These are phyloP conservation scores for Leucozona laternaria DNA, from an alignment of 2,888 invertebrate genomes.

Conservation along the genomic window DNA sequence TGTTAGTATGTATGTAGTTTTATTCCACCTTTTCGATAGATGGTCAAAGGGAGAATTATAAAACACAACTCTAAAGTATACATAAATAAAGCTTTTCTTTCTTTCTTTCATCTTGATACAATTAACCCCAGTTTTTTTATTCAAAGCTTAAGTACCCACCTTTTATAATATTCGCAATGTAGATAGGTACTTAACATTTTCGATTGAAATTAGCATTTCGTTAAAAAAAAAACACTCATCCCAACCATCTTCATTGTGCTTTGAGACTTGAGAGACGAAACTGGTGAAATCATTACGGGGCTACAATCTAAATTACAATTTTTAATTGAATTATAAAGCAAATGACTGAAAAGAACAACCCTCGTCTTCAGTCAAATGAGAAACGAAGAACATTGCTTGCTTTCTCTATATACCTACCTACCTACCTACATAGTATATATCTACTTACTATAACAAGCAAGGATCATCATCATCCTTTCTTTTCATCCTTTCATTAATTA, in stretches of 20 bases:
- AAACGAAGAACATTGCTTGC: constrained; percentile 53
- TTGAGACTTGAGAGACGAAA: constrained; percentile 18
- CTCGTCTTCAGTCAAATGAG: constrained; percentile 55
- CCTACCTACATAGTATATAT: neutral
- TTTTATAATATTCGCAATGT: neutral
- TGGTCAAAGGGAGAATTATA: neutral
- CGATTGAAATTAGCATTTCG: constrained; percentile 66
- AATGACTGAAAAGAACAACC: constrained; percentile 60
- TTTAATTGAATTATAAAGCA: constrained; percentile 73
- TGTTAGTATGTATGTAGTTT: no score
- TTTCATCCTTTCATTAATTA: constrained; percentile 75
- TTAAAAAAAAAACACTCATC: constrained; percentile 36
- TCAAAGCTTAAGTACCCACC: constrained; percentile 9
- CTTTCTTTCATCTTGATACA: neutral
- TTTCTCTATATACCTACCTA: neutral
- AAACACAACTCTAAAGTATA: neutral
- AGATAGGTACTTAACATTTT: constrained; percentile 20
- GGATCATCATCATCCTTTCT: constrained; percentile 72
- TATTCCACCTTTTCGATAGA: neutral
- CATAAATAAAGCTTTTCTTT: neutral
- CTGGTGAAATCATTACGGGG: constrained; percentile 51
- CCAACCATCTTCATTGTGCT: constrained; percentile 15
- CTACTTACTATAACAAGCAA: constrained; percentile 48
- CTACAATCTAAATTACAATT: constrained; percentile 74
- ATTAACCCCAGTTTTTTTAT: constrained; percentile 24